phyloP scores from a whole-genome alignment of 2,113 vertebrate species.

The Sigmodon hispidus region DNA sequence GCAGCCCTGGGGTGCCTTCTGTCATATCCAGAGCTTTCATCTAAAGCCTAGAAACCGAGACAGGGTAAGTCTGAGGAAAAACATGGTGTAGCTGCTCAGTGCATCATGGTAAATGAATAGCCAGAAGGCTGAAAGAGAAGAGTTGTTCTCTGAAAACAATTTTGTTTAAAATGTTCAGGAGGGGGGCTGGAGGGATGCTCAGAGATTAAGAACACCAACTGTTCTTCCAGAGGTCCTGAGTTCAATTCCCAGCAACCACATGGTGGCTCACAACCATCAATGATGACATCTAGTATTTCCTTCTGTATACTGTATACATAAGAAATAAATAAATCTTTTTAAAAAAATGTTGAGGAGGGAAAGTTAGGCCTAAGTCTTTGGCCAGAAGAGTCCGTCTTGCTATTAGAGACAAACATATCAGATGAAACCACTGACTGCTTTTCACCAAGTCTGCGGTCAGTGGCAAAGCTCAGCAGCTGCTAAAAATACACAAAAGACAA shows the following conservation, averaged over 20 bases:
- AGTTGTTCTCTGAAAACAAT: neutral
- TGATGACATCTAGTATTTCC: too few relatives aligned
- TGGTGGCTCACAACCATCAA: too few relatives aligned
- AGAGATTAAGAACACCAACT: too few relatives aligned
- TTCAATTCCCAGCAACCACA: too few relatives aligned
- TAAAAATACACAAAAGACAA: neutral
- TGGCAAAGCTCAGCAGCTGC: neutral
- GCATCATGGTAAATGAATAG: neutral
- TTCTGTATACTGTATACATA: too few relatives aligned
- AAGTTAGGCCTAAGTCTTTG: neutral
- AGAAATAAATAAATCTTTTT: too few relatives aligned
- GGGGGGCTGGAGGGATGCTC: too few relatives aligned
- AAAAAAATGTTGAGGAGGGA: too few relatives aligned
- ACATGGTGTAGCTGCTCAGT: neutral
- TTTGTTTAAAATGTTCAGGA: neutral
- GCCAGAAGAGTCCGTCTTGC: slow-evolving; percentile 39
- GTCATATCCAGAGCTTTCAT: neutral
- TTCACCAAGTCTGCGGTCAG: neutral
- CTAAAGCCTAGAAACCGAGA: fast-evolving
- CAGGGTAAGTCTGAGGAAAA: neutral
- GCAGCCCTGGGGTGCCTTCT: too few relatives aligned
- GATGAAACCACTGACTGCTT: neutral
- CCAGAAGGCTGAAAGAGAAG: neutral
- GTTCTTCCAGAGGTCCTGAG: too few relatives aligned
- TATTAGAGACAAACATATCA: neutral